Evolutionary conservation across 2,113 vertebrate genomes (phyloP).

Genomic region (Chloropsis hardwickii): DNA sequence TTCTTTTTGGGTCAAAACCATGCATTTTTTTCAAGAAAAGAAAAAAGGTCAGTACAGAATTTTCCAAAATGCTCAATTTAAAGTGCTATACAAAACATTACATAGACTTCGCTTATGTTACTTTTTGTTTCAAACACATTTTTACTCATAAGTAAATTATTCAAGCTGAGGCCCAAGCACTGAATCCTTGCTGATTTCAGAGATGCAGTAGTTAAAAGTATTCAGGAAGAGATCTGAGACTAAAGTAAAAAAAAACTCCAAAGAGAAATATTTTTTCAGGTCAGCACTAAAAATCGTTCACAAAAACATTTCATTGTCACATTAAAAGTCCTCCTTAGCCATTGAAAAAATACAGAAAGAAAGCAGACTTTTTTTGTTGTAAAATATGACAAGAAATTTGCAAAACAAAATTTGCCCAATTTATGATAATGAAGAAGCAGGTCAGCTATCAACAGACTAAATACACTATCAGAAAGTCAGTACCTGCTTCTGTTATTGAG

Average conservation of each 20-base stretch:
- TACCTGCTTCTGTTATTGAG: neutral
- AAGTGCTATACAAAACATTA: neutral
- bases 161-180: neutral
- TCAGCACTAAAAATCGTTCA: neutral
- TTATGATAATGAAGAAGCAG: neutral
- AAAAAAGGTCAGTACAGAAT: neutral
- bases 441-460: neutral
- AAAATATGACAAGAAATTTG: neutral
- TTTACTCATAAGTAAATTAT: neutral
- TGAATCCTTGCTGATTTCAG: neutral
- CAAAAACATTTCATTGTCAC: neutral
- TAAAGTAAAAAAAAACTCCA: neutral
- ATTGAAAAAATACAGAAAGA: neutral
- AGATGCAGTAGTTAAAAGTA: neutral
- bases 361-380: neutral
- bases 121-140: neutral
- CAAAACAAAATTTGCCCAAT: neutral
- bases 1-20: neutral
- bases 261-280: neutral
- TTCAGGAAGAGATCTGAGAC: neutral
- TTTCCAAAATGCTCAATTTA: neutral
- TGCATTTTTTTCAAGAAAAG: neutral
- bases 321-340: neutral
- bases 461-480: neutral
- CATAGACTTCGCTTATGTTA: neutral